Base-by-base conservation (phyloP, 2,888 invertebrate species). In the Zaprionus lineosus region DNA sequence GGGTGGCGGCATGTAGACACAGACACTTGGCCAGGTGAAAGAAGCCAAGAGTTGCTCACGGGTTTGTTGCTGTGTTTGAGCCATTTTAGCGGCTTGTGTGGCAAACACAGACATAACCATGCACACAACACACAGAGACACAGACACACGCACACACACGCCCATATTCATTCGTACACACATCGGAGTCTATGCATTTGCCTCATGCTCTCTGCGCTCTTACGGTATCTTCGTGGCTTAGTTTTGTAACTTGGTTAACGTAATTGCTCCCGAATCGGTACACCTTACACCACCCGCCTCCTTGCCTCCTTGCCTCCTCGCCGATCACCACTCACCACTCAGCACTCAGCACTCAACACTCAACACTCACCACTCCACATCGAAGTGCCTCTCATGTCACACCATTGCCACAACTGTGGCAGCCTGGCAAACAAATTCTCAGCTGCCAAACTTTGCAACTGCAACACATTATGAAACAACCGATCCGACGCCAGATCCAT, bases 241-340 rank as follows among this genome's bases (percentile, higher is more conserved):
- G 53, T 55, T 65, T 50, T 41, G 52, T 53, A 57, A 46, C 47
- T 58, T 41, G 51, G 29, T 39, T 47, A 51, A 55, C 36, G 36
- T 68, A 60, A 59, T 53, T 64, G 59, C 39, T 67, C 57, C 36
- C 31, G 39, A 43, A 37, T 52, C 29, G n/a, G n/a, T n/a, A n/a
- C n/a, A n/a, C n/a, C n/a, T n/a, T n/a, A n/a, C 19, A 7, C 39
- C 24, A 28, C 11, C 26, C 28, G 8, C 14, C 14, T 5, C 34
- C 12, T 7, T 3, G n/a, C 19, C 11, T 3, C 7, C 43, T 29
- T 7, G 8, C 5, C 19, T 3, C 9, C 33, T 1, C 33, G 15
- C 9, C 18, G 9, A 24, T 9, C 4, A 21, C 2, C 48, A 8
- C 0, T 14, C 50, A 24, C 21, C 21, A 21, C 21, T 5, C 21